Evolutionary conservation across 2,797 vertebrate species (phyloP).

Genomic region (Epinephelus coioides): DNA sequence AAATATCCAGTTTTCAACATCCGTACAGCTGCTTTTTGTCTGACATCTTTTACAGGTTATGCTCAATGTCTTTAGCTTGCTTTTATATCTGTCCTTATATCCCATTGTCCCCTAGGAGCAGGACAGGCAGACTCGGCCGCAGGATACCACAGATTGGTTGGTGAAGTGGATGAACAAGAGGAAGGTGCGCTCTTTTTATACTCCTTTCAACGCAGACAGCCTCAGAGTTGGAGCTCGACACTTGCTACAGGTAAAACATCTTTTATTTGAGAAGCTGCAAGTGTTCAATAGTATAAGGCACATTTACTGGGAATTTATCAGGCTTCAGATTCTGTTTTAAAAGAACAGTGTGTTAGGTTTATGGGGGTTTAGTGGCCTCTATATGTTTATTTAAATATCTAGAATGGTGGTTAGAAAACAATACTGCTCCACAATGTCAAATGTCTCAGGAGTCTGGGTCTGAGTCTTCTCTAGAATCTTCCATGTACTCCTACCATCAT

Average conservation of each 20-base stretch:
- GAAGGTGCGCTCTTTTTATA: conserved; percentile 86
- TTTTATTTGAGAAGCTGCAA: too few relatives aligned
- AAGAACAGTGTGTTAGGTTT: too few relatives aligned
- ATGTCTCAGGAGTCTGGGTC: too few relatives aligned
- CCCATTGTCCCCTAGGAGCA: conserved; percentile 52
- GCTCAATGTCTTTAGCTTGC: not conserved
- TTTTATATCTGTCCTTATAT: not conserved
- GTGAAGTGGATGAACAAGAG: conserved; percentile 83
- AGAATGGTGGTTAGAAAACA: too few relatives aligned
- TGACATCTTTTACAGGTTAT: not conserved
- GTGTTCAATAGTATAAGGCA: not conserved
- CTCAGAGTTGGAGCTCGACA: conserved; percentile 78
- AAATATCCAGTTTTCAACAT: not conserved
- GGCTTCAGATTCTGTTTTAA: not conserved
- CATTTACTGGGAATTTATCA: not conserved
- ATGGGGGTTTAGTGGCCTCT: too few relatives aligned
- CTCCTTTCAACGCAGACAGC: conserved; percentile 64
- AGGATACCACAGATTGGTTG: conserved; percentile 54
- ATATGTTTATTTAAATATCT: too few relatives aligned
- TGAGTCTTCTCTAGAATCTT: too few relatives aligned
- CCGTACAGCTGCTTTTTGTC: not conserved
- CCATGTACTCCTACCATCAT: too few relatives aligned
- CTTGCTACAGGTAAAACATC: conserved; percentile 82
- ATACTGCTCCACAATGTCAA: too few relatives aligned
- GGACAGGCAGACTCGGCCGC: conserved; percentile 46